A percentile compares a stretch with the other conserved stretches of the same genome.
Evolutionary conservation across 2,888 invertebrate genomes (phyloP).

Genomic region (Hirudinaria manillensis): DNA sequence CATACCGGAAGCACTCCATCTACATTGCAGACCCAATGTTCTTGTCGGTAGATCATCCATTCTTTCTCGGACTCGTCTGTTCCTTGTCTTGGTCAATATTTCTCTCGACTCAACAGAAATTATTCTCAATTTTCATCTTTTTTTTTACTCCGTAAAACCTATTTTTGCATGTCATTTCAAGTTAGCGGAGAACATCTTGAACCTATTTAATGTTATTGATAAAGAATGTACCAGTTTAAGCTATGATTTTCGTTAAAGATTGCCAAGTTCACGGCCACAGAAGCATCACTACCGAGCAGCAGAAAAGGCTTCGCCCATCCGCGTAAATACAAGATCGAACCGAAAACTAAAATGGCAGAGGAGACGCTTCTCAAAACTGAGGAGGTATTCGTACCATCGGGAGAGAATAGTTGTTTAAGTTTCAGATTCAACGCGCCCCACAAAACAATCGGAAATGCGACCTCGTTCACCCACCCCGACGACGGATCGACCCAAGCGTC

Average conservation of each 20-base stretch:
- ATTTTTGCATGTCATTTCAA: too few relatives aligned
- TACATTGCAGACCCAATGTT: too few relatives aligned
- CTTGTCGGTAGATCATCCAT: too few relatives aligned
- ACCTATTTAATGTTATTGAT: too few relatives aligned
- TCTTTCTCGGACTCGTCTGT: too few relatives aligned
- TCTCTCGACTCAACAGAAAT: too few relatives aligned
- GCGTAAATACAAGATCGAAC: neutral
- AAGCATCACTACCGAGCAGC: neutral
- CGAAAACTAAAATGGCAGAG: slow-evolving; percentile 8
- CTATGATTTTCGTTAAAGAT: neutral
- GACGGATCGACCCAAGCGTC: neutral
- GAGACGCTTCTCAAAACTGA: neutral
- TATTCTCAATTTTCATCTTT: too few relatives aligned
- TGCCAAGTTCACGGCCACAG: slow-evolving; percentile 1
- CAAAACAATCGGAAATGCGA: slow-evolving; percentile 1
- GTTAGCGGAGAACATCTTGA: too few relatives aligned
- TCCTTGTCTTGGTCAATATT: too few relatives aligned
- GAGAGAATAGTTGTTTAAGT: neutral
- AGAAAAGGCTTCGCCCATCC: neutral
- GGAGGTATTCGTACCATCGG: neutral
- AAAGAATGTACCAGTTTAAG: too few relatives aligned
- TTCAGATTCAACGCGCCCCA: slow-evolving; percentile 2
- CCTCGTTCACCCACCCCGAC: neutral
- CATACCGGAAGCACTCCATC: too few relatives aligned
- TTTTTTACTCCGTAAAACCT: too few relatives aligned